phyloP scores from a whole-genome alignment of 1,140 invertebrate species.

The Mya arenaria region DNA sequence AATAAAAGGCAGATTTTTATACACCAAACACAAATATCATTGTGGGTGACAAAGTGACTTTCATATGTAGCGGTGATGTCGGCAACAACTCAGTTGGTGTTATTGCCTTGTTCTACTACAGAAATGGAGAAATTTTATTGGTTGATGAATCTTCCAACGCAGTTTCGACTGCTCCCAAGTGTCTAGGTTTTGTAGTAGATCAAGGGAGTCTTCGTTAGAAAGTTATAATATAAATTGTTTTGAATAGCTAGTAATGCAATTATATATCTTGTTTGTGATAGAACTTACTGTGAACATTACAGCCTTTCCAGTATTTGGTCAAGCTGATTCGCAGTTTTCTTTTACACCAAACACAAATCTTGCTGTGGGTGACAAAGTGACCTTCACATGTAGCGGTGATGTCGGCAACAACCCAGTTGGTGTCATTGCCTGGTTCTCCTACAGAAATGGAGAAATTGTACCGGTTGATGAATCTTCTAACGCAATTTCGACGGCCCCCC shows the following conservation, averaged over 20 bases:
- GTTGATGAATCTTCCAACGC: neutral
- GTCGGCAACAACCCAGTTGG: conserved; percentile 30
- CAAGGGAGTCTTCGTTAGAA: no score
- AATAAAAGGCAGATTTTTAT: no score
- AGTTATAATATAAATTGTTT: no score
- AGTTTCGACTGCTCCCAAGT: neutral
- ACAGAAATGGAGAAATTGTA: neutral
- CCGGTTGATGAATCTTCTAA: neutral
- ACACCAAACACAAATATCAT: neutral
- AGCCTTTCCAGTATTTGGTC: conserved; percentile 25
- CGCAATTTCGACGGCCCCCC: neutral
- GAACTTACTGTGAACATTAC: neutral
- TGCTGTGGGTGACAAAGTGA: neutral
- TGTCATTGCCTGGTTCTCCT: conserved; percentile 21
- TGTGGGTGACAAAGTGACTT: conserved; percentile 1
- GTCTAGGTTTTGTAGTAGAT: neutral
- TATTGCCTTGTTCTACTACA: neutral
- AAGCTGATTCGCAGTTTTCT: neutral
- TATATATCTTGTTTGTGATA: neutral
- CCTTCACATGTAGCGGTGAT: conserved; percentile 29
- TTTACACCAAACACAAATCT: conserved; percentile 2
- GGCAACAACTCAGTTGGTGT: conserved; percentile 11
- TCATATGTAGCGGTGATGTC: conserved; percentile 38
- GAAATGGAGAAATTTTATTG: neutral
- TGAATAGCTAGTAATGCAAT: neutral